Evolutionary conservation across 2,113 vertebrate species (phyloP).

Genomic region (Noctilio leporinus): DNA sequence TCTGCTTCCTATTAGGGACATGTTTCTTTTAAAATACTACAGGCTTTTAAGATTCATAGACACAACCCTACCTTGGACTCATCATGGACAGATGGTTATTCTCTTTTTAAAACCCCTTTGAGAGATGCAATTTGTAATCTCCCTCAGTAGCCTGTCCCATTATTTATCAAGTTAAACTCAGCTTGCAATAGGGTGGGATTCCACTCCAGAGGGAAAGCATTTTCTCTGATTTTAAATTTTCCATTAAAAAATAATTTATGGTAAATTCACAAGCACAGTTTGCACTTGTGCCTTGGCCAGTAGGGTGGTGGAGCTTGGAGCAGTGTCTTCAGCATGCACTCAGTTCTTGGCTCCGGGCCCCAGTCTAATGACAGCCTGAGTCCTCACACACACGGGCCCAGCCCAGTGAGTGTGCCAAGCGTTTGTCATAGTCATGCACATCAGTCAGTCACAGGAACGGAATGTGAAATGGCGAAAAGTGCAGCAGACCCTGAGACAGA

Average conservation of each 20-base stretch:
- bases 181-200: constrained; percentile 26
- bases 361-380: neutral
- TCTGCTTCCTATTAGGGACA: neutral
- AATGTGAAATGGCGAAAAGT: constrained; percentile 64
- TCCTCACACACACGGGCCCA: constrained; percentile 32
- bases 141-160: constrained; percentile 29
- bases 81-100: constrained; percentile 14
- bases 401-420: constrained; percentile 56
- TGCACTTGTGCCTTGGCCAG: constrained; percentile 22
- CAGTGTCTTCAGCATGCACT: constrained; percentile 10
- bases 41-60: neutral
- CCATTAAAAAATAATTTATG: constrained; percentile 47
- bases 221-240: constrained; percentile 56
- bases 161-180: constrained; percentile 53
- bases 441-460: constrained; percentile 54
- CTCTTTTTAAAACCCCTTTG: neutral
- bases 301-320: constrained; percentile 47
- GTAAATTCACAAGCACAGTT: constrained; percentile 20
- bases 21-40: neutral
- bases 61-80: neutral
- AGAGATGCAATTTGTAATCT: constrained; percentile 28
- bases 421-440: constrained; percentile 47
- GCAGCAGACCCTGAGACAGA: constrained; percentile 7
- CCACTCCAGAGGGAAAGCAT: constrained; percentile 23
- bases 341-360: neutral